phyloP scores from a whole-genome alignment of 2,888 invertebrate genomes.

The Entomobrya multifasciata region DNA sequence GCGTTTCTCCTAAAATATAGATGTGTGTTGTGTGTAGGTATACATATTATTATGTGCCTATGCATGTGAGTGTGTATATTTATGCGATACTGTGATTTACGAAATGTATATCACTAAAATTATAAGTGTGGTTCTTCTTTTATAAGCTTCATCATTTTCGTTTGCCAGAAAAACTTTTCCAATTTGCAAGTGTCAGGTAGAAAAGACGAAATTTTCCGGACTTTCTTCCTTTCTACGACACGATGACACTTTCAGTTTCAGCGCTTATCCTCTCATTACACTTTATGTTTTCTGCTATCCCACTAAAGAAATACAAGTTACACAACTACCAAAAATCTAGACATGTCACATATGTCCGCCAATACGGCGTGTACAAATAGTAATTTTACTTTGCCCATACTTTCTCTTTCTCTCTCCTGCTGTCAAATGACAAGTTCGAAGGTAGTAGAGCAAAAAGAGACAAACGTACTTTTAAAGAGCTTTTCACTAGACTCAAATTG shows the following conservation, averaged over 20 bases:
- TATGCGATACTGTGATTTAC: no score
- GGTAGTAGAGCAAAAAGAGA: conserved; percentile 29
- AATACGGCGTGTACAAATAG: not conserved
- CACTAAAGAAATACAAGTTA: not conserved
- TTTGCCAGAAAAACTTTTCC: conserved; percentile 67
- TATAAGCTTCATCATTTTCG: conserved; percentile 46
- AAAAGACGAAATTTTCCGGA: conserved; percentile 5
- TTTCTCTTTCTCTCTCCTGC: conserved; percentile 5
- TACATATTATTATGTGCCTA: no score
- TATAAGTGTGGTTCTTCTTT: conserved; percentile 18
- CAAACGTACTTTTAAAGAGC: not conserved
- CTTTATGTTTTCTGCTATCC: not conserved
- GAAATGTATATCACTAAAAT: no score
- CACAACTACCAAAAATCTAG: no score
- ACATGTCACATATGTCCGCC: no score
- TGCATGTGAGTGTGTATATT: no score
- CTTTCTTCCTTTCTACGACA: conserved; percentile 5
- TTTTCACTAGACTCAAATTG: not conserved
- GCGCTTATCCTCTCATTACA: conserved; percentile 22
- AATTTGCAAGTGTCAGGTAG: conserved; percentile 72
- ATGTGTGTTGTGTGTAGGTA: no score
- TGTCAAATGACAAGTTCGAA: conserved; percentile 41
- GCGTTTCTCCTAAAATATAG: no score
- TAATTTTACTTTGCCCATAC: no score
- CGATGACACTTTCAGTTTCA: conserved; percentile 34